Conservation (phyloP, 2,113 vertebrate species). For the Cervus canadensis region DNA sequence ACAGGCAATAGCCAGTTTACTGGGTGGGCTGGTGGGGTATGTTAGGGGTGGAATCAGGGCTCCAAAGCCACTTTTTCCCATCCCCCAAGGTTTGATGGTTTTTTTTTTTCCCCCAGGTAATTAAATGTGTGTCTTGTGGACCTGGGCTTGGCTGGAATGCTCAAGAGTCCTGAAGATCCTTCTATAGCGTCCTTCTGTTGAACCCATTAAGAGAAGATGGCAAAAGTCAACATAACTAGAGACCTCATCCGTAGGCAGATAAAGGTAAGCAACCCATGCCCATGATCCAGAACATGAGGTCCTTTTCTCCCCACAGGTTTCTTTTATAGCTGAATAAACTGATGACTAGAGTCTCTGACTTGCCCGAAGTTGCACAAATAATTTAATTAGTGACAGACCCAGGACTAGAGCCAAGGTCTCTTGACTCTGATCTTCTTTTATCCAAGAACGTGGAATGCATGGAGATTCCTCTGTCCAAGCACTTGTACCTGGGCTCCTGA, state of each 20-base stretch:
- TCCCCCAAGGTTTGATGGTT: background rate
- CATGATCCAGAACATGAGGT: background rate
- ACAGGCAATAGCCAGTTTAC: background rate
- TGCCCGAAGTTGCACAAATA: background rate
- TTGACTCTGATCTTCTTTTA: background rate
- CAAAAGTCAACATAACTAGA: slow-evolving; percentile 92
- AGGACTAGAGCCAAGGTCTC: background rate
- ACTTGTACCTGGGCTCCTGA: background rate
- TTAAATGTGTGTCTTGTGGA: slow-evolving; percentile 72
- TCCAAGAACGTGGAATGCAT: background rate
- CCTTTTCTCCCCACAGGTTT: background rate
- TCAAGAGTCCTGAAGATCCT: slow-evolving; percentile 84
- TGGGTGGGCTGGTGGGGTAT: background rate
- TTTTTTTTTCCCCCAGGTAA: slow-evolving; percentile 70
- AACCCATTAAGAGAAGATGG: slow-evolving; percentile 88
- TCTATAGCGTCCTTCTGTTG: slow-evolving; percentile 74
- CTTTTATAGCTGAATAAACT: background rate
- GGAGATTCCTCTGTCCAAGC: background rate
- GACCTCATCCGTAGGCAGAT: slow-evolving; percentile 94
- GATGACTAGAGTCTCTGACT: background rate
- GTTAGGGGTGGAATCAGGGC: background rate
- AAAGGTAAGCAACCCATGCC: slow-evolving; percentile 76
- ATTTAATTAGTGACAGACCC: background rate
- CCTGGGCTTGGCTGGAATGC: slow-evolving; percentile 76
- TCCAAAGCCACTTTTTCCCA: background rate